Percentiles rank a stretch among this genome's conserved stretches.
phyloP scores from a whole-genome alignment of 2,888 invertebrate genomes.

The Drosophila suboccidentalis region DNA sequence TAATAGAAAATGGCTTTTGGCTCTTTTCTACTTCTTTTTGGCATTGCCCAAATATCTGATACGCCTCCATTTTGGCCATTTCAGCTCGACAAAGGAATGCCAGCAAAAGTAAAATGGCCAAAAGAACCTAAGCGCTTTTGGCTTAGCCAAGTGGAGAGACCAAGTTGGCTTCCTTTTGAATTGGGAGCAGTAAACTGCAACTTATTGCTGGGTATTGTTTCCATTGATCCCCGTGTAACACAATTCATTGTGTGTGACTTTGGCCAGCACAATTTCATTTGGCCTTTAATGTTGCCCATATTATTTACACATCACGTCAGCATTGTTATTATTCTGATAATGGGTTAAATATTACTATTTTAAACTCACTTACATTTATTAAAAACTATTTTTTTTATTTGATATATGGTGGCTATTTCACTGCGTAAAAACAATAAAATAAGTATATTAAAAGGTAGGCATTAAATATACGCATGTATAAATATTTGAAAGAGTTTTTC shows the following conservation, averaged over 20 bases:
- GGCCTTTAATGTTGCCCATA: constrained; percentile 9
- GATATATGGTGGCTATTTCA: too few relatives aligned
- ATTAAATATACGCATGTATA: too few relatives aligned
- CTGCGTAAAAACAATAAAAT: too few relatives aligned
- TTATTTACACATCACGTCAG: not conserved
- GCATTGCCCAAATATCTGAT: constrained; percentile 19
- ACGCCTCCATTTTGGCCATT: constrained; percentile 12
- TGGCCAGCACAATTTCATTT: constrained; percentile 11
- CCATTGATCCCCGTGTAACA: constrained; percentile 29
- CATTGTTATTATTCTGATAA: not conserved
- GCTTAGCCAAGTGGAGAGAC: not conserved
- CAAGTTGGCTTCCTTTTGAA: constrained; percentile 12
- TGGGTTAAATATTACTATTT: not conserved
- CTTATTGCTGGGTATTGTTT: constrained; percentile 37
- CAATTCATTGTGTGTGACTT: constrained; percentile 7
- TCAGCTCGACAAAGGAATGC: constrained; percentile 17
- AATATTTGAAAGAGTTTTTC: too few relatives aligned
- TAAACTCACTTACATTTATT: not conserved
- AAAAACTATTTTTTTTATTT: too few relatives aligned
- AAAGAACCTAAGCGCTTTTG: constrained; percentile 13
- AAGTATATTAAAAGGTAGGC: too few relatives aligned
- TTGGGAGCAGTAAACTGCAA: constrained; percentile 35
- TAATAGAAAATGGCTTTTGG: constrained; percentile 31
- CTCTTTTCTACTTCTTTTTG: constrained; percentile 19
- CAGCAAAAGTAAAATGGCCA: constrained; percentile 18